phyloP scores from a whole-genome alignment of 1,140 invertebrate species.

The Pristionchus pacificus region DNA sequence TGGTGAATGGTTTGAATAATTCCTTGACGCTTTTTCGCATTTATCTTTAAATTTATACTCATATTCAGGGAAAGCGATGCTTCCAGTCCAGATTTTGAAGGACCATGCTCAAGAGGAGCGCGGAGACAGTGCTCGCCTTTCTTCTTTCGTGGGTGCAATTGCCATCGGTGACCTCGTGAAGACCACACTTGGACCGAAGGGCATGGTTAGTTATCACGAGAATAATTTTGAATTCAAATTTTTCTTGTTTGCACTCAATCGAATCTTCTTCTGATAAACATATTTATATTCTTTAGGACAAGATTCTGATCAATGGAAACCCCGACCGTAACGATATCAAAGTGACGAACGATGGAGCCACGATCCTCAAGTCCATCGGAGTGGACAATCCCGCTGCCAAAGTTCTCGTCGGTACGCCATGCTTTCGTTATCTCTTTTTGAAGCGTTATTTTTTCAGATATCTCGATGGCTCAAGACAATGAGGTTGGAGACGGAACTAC shows the following conservation, averaged over 20 bases:
- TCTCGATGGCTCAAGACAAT: conserved; percentile 96
- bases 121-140: conserved; percentile 75
- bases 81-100: conserved; percentile 83
- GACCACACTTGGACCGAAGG: conserved; percentile 95
- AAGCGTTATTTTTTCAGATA: conserved; percentile 66
- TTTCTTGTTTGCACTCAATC: too few species aligned
- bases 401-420: conserved; percentile 76
- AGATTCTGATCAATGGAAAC: conserved; percentile 84
- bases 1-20: too few species aligned
- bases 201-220: conserved; percentile 70
- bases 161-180: conserved; percentile 97
- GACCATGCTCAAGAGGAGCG: conserved; percentile 95
- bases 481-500: conserved; percentile 99
- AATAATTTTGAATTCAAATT: neutral
- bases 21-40: too few species aligned
- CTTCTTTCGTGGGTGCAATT: conserved; percentile 94
- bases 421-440: conserved; percentile 10
- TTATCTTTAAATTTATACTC: neutral
- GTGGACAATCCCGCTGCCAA: conserved; percentile 99
- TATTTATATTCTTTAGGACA: conserved; percentile 67
- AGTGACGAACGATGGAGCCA: conserved; percentile 98
- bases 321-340: conserved; percentile 76
- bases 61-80: conserved; percentile 13
- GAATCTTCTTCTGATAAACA: too few species aligned
- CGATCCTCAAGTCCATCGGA: conserved; percentile 90